Percentiles rank a stretch among this genome's conserved stretches.
Evolutionary conservation across 1,140 invertebrate species (phyloP).

Genomic region (Apis mellifera): DNA sequence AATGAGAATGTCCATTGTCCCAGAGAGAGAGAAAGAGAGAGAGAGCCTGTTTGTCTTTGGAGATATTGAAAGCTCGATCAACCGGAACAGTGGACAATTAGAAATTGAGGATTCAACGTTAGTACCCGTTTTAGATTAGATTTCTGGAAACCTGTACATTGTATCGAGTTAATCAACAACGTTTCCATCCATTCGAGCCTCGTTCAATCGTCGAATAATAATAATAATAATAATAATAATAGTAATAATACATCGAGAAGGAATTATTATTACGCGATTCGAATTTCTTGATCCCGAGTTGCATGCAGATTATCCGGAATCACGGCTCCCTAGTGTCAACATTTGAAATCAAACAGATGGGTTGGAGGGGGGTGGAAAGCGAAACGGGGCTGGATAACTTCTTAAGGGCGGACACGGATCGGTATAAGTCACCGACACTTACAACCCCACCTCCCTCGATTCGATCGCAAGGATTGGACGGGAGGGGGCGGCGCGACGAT

Average conservation of each 20-base stretch:
- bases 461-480: not conserved
- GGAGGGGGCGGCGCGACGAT: not conserved
- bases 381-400: not conserved
- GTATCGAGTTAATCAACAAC: too few species aligned
- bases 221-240: too few species aligned
- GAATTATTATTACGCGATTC: not conserved
- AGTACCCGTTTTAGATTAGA: too few species aligned
- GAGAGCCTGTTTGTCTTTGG: not conserved
- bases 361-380: not conserved
- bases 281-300: not conserved
- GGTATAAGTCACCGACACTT: not conserved
- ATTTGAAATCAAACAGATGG: not conserved
- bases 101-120: too few species aligned
- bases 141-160: too few species aligned
- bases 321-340: not conserved
- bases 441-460: not conserved
- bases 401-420: not conserved
- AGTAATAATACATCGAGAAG: too few species aligned
- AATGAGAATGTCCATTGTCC: not conserved
- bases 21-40: not conserved
- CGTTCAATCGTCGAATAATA: too few species aligned
- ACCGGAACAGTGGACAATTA: not conserved
- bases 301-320: not conserved
- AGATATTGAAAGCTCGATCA: slow-evolving; percentile 2
- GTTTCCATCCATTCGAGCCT: too few species aligned